phyloP scores from a whole-genome alignment of 1,140 invertebrate genomes.

The Anthonomus grandis region DNA sequence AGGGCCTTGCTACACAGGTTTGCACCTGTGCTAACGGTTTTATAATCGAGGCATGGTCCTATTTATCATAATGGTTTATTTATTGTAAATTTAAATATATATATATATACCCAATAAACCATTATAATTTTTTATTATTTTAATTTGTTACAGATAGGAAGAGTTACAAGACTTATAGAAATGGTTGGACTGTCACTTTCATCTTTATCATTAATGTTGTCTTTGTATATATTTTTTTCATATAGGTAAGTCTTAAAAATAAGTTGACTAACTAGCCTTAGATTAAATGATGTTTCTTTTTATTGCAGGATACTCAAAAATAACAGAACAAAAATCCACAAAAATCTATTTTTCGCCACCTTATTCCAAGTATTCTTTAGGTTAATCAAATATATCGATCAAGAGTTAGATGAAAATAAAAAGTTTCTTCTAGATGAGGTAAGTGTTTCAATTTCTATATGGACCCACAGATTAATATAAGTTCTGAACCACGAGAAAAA shows the following conservation, averaged over 20 bases:
- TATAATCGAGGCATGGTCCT: too few species aligned
- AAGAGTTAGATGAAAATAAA: slow-evolving; percentile 43
- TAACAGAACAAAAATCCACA: slow-evolving; percentile 83
- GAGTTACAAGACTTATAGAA: slow-evolving; percentile 72
- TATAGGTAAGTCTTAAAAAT: slow-evolving; percentile 62
- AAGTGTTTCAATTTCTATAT: too few species aligned
- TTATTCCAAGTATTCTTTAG: slow-evolving; percentile 80
- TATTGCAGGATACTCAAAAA: slow-evolving; percentile 73
- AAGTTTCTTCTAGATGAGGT: slow-evolving; percentile 20
- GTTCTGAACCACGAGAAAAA: too few species aligned
- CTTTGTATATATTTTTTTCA: slow-evolving; percentile 74
- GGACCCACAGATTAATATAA: too few species aligned
- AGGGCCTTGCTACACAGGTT: too few species aligned
- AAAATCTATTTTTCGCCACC: slow-evolving; percentile 84
- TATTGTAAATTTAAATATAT: too few species aligned
- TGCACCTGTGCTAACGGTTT: too few species aligned
- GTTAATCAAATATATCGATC: slow-evolving; percentile 81
- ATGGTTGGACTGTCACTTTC: slow-evolving; percentile 77
- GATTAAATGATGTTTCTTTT: slow-evolving; percentile 11
- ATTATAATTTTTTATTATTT: too few species aligned
- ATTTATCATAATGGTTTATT: too few species aligned
- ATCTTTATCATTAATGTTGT: slow-evolving; percentile 68
- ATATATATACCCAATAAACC: too few species aligned
- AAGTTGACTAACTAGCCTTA: not conserved
- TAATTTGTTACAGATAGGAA: slow-evolving; percentile 70